Conservation (phyloP, 2,888 invertebrate genomes). For the Limnephilus marmoratus region DNA sequence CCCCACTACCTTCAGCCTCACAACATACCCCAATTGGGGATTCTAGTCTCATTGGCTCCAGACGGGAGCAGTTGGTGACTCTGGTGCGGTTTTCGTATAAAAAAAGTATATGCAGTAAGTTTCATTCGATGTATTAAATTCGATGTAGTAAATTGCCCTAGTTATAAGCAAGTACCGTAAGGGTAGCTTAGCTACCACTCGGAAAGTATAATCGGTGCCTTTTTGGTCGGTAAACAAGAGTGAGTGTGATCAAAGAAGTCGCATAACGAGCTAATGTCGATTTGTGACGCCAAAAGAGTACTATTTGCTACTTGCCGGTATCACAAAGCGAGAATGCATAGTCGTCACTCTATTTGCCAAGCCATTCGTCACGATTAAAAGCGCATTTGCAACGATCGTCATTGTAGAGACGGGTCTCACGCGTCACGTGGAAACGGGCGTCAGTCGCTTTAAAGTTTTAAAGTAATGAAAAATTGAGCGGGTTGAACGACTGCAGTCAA, state of each 20-base stretch:
- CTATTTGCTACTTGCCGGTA: not conserved
- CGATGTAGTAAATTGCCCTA: not conserved
- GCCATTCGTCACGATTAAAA: slow-evolving; percentile 14
- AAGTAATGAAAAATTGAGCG: slow-evolving; percentile 22
- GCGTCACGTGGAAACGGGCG: slow-evolving; percentile 12
- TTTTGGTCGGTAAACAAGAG: not conserved
- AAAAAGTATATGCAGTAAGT: too few species aligned
- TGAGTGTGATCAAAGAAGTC: not conserved
- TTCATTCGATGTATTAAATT: not conserved
- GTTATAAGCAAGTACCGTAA: not conserved
- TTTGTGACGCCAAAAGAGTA: not conserved
- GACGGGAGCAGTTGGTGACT: too few species aligned
- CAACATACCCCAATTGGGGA: too few species aligned
- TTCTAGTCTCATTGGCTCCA: too few species aligned
- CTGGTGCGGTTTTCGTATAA: too few species aligned
- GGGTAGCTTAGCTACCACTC: not conserved
- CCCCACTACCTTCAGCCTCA: too few species aligned
- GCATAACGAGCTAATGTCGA: not conserved
- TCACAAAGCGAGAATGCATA: not conserved
- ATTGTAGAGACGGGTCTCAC: not conserved
- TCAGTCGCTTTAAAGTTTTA: slow-evolving; percentile 6
- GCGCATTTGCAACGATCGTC: not conserved
- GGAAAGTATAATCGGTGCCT: not conserved
- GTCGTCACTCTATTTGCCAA: not conserved
- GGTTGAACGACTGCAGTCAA: slow-evolving; percentile 32